A percentile compares a stretch with the other conserved stretches of the same genome.
Evolutionary conservation across 2,113 vertebrate species (phyloP).

Genomic region (Calidris pugnax): DNA sequence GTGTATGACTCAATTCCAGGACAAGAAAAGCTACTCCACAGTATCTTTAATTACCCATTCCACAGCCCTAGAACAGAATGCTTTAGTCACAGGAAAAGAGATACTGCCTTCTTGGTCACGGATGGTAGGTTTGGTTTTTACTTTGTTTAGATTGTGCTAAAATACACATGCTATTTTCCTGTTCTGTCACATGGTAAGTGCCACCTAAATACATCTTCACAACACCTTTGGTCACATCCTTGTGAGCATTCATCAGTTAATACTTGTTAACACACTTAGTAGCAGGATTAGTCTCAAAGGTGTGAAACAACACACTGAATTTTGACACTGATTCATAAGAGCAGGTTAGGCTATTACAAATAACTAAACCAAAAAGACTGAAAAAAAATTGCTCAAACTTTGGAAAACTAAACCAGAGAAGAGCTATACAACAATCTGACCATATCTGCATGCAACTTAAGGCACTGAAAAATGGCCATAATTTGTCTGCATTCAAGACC

Average conservation of each 20-base stretch:
- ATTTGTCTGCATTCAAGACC: not conserved
- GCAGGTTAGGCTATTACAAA: not conserved
- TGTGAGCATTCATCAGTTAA: not conserved
- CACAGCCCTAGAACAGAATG: not conserved
- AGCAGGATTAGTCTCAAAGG: not conserved
- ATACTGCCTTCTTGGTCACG: not conserved
- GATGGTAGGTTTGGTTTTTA: not conserved
- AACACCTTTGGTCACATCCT: not conserved
- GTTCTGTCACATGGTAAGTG: not conserved
- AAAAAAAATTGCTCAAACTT: not conserved
- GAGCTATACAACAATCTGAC: not conserved
- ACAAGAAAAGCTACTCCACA: not conserved
- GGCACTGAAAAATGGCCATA: not conserved
- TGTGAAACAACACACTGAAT: not conserved
- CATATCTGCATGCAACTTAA: not conserved
- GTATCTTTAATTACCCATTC: not conserved
- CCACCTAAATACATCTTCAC: not conserved
- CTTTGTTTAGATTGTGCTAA: not conserved
- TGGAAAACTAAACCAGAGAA: not conserved
- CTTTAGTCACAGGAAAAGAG: not conserved
- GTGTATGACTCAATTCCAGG: not conserved
- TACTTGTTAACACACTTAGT: not conserved
- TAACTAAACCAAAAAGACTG: not conserved
- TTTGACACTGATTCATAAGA: not conserved
- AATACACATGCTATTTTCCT: not conserved